These are phyloP conservation scores for Amorpha juglandis DNA, from an alignment of 2,888 invertebrate species.

Conservation along the genomic window DNA sequence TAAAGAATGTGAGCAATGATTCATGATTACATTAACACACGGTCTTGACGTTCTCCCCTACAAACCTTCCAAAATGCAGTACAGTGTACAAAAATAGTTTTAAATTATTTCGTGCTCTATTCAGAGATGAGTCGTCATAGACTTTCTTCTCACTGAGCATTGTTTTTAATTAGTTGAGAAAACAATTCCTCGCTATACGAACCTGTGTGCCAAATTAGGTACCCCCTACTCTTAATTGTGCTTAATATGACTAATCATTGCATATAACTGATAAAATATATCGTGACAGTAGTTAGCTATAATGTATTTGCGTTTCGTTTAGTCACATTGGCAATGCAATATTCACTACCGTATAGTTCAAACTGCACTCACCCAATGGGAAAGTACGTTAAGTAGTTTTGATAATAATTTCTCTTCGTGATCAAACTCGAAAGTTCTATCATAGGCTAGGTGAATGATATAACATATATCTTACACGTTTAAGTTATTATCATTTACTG, in stretches of 20 bases:
- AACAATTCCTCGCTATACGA: slow-evolving; percentile 14
- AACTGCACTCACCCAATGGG: slow-evolving; percentile 77
- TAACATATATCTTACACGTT: slow-evolving; percentile 70
- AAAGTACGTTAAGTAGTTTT: slow-evolving; percentile 81
- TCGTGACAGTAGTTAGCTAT: slow-evolving; percentile 78
- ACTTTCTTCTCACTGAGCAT: slow-evolving; percentile 20
- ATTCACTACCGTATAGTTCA: slow-evolving; percentile 78
- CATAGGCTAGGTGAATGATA: slow-evolving; percentile 83
- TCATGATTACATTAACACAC: not conserved
- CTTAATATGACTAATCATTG: slow-evolving; percentile 38
- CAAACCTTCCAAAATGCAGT: not conserved
- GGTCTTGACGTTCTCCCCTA: not conserved
- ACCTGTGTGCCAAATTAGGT: slow-evolving; percentile 77
- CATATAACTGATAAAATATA: slow-evolving; percentile 64
- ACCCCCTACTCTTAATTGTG: slow-evolving; percentile 60
- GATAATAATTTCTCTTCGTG: slow-evolving; percentile 83
- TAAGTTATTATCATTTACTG: slow-evolving; percentile 57
- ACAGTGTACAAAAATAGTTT: not conserved
- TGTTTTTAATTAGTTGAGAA: slow-evolving; percentile 39
- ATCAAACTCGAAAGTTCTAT: slow-evolving; percentile 82
- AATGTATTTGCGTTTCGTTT: slow-evolving; percentile 75
- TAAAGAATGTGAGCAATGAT: not conserved
- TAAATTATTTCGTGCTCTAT: not conserved
- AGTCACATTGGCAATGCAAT: slow-evolving; percentile 70
- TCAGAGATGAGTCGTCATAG: not conserved